A percentile compares a stretch with the other conserved stretches of the same genome.
These are phyloP conservation scores for Atherinosoma microstoma DNA, from an alignment of 2,797 vertebrate genomes.

Conservation along the genomic window DNA sequence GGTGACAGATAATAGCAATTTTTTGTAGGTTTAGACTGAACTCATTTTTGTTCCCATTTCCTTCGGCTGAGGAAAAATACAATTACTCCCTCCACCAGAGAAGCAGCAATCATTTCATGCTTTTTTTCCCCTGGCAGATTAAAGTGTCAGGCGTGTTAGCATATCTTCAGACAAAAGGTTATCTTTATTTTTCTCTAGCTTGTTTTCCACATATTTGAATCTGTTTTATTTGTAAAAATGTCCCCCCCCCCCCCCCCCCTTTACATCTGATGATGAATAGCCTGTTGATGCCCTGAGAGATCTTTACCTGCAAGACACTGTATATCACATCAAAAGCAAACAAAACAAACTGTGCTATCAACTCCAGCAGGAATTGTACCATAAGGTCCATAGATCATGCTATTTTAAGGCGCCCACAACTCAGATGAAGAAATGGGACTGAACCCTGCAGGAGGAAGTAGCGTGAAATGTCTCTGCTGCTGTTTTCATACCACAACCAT, in stretches of 20 bases:
- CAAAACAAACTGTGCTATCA: constrained; percentile 60
- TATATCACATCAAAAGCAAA: constrained; percentile 68
- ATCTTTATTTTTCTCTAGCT: constrained; percentile 17
- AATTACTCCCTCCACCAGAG: constrained; percentile 59
- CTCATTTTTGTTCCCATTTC: constrained; percentile 67
- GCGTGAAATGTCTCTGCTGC: constrained; percentile 47
- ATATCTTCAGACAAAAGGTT: constrained; percentile 46
- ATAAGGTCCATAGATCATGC: constrained; percentile 64
- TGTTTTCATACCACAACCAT: constrained; percentile 31
- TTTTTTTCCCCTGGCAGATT: constrained; percentile 22
- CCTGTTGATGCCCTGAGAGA: constrained; percentile 50
- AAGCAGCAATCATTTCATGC: constrained; percentile 54
- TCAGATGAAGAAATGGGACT: constrained; percentile 67
- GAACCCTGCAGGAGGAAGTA: constrained; percentile 39
- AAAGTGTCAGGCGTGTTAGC: constrained; percentile 32
- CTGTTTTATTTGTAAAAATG: constrained; percentile 22
- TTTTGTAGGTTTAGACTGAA: constrained; percentile 60
- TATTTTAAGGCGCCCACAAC: constrained; percentile 65
- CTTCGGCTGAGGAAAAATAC: constrained; percentile 58
- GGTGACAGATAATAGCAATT: constrained; percentile 79
- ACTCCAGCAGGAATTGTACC: constrained; percentile 60
- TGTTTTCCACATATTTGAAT: constrained; percentile 23
- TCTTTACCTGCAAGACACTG: constrained; percentile 61
- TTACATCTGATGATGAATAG: constrained; percentile 61
- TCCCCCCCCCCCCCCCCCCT: constrained; percentile 1